These are phyloP conservation scores for Cheiracanthium punctorium DNA, from an alignment of 2,888 invertebrate genomes.

Conservation along the genomic window DNA sequence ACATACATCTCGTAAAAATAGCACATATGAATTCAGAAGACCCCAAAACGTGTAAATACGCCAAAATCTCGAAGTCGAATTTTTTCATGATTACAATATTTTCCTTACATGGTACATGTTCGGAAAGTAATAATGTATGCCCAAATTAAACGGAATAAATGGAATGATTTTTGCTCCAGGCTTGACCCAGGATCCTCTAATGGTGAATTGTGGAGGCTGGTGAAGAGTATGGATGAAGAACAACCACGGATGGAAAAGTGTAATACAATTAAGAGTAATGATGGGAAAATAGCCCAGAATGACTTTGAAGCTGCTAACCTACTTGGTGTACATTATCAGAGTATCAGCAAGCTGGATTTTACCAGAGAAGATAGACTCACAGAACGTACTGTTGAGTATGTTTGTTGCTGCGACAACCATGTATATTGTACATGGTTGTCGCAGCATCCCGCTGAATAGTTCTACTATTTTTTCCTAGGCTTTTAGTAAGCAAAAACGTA, in stretches of 20 bases:
- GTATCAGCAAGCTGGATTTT: neutral
- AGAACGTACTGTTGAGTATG: too few species aligned
- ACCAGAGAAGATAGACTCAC: neutral
- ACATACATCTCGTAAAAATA: too few species aligned
- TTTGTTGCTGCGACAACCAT: too few species aligned
- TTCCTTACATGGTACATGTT: too few species aligned
- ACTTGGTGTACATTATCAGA: neutral
- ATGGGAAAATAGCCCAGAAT: neutral
- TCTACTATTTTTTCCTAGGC: neutral
- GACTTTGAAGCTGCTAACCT: neutral
- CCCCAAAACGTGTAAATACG: too few species aligned
- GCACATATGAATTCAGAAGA: too few species aligned
- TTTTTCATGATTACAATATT: too few species aligned
- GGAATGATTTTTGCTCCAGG: neutral
- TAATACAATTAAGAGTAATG: neutral
- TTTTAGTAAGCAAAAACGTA: neutral
- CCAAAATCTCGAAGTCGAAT: too few species aligned
- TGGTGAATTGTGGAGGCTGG: constrained; percentile 20
- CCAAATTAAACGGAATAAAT: constrained; percentile 5
- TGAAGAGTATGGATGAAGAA: neutral
- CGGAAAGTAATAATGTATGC: too few species aligned
- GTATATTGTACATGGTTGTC: neutral
- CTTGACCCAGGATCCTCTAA: constrained; percentile 19
- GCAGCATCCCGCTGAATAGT: neutral
- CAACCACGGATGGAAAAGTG: constrained; percentile 1